A percentile compares a stretch with the other conserved stretches of the same genome.
These are phyloP conservation scores for Dicyrtomina minuta DNA, from an alignment of 2,888 invertebrate species.

Conservation along the genomic window DNA sequence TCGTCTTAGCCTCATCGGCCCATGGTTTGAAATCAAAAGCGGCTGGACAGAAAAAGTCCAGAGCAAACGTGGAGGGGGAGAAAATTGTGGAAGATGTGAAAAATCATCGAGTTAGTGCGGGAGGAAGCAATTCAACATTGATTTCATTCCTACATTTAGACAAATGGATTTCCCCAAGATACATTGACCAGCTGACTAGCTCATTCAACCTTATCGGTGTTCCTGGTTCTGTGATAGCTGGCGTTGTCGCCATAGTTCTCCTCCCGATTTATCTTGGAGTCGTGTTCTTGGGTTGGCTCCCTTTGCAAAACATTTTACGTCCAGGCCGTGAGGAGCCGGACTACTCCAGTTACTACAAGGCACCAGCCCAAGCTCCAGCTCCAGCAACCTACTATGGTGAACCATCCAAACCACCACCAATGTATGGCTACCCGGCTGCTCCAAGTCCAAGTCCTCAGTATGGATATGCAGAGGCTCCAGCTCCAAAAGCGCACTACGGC, in stretches of 20 bases:
- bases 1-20: too few relatives aligned
- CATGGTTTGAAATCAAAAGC: too few relatives aligned
- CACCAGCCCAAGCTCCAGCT: not conserved
- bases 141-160: not conserved
- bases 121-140: not conserved
- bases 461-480: not conserved
- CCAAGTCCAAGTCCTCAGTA: constrained; percentile 10
- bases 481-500: not conserved
- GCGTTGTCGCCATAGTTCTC: not conserved
- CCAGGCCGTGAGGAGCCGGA: constrained; percentile 3
- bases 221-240: constrained; percentile 2
- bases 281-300: not conserved
- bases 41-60: too few relatives aligned
- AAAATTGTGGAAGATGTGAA: too few relatives aligned
- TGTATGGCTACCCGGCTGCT: constrained; percentile 4
- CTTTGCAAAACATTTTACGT: not conserved
- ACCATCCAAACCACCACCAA: not conserved
- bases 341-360: constrained; percentile 2
- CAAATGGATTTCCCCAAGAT: constrained; percentile 1
- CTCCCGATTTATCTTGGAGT: not conserved
- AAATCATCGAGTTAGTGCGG: too few relatives aligned
- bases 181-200: not conserved
- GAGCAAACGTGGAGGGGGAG: too few relatives aligned
- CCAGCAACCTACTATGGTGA: not conserved
- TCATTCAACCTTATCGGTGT: constrained; percentile 5